phyloP scores from a whole-genome alignment of 2,888 invertebrate species.

The Erebia epiphron region DNA sequence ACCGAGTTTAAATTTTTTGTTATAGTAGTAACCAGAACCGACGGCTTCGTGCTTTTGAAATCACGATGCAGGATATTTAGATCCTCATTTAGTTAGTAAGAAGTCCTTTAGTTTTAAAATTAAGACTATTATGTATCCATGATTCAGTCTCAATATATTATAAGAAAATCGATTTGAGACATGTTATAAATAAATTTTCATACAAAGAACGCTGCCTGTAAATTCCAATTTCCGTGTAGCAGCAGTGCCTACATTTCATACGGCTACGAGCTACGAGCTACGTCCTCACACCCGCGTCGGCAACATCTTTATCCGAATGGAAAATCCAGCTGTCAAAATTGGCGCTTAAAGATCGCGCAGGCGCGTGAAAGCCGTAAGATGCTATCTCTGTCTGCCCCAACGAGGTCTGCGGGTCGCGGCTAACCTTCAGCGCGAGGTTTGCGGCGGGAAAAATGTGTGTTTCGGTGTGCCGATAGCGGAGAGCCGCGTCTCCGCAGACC shows the following conservation, averaged over 20 bases:
- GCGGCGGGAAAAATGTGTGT: constrained; percentile 84
- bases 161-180: background rate
- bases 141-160: background rate
- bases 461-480: constrained; percentile 83
- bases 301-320: too few species aligned
- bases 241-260: background rate
- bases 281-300: constrained; percentile 9
- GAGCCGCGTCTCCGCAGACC: constrained; percentile 73
- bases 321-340: constrained; percentile 67
- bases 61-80: too few species aligned
- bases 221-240: background rate
- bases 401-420: constrained; percentile 82
- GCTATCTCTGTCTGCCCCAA: constrained; percentile 63
- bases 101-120: too few species aligned
- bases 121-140: background rate
- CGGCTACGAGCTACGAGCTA: background rate
- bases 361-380: constrained; percentile 57
- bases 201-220: background rate
- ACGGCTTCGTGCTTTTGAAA: too few species aligned
- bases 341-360: constrained; percentile 61
- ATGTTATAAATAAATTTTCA: background rate
- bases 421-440: constrained; percentile 83
- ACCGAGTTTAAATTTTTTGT: too few species aligned
- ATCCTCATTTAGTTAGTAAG: too few species aligned
- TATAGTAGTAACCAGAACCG: too few species aligned